Conservation (phyloP, 1,140 invertebrate species). For the Hormaphis cornu region DNA sequence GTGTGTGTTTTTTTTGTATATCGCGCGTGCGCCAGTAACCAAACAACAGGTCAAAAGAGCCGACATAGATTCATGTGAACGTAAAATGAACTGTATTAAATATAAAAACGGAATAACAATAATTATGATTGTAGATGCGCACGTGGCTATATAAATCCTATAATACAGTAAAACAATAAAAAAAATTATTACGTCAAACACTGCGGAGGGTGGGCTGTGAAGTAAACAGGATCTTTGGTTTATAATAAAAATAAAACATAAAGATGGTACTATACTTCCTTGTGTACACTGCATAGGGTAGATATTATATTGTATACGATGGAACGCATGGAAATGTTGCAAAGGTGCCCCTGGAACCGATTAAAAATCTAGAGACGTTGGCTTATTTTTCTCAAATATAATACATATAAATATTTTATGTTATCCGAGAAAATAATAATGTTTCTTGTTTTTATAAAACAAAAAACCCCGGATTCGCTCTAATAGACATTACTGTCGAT, state of each 20-base stretch:
- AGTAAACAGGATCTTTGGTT: slow-evolving; percentile 19
- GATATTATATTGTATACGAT: no score
- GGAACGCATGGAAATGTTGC: no score
- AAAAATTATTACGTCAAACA: background rate
- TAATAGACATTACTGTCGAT: no score
- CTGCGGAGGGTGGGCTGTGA: background rate
- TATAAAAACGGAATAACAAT: background rate
- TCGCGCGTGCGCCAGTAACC: background rate
- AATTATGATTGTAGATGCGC: background rate
- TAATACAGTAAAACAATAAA: slow-evolving; percentile 8
- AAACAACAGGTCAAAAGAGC: background rate
- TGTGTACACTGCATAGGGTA: no score
- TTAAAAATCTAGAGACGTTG: no score
- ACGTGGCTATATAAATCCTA: background rate
- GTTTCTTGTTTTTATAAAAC: no score
- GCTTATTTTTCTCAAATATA: no score
- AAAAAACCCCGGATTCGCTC: no score
- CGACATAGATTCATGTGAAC: background rate
- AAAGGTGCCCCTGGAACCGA: no score
- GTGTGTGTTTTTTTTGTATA: background rate
- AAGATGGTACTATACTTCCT: background rate
- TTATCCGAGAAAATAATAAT: no score
- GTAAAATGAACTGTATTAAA: background rate
- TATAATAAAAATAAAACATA: slow-evolving; percentile 4
- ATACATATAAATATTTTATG: no score